phyloP scores from a whole-genome alignment of 2,113 vertebrate genomes.

The Myocastor coypus region DNA sequence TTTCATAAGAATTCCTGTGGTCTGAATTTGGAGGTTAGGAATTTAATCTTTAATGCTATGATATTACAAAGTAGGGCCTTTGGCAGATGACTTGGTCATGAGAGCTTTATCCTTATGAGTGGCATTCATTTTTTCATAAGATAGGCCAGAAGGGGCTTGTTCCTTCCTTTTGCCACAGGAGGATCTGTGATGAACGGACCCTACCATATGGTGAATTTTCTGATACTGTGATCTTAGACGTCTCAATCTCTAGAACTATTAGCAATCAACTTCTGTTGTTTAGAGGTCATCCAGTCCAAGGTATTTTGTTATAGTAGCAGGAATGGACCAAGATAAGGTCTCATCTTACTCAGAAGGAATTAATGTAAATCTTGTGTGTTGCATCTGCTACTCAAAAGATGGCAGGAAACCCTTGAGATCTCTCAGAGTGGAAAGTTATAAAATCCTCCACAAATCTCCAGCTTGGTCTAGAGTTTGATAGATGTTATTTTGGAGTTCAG shows the following conservation, averaged over 20 bases:
- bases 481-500: background rate
- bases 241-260: background rate
- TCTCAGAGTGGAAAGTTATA: background rate
- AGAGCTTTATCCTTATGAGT: background rate
- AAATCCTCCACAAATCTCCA: background rate
- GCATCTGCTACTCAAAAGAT: background rate
- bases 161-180: background rate
- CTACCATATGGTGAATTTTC: background rate
- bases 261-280: background rate
- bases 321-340: background rate
- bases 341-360: background rate
- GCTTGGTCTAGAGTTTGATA: background rate
- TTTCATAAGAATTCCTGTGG: background rate
- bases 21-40: background rate
- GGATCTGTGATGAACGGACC: fast-evolving
- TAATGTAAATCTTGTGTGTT: background rate
- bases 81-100: background rate
- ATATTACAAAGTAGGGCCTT: background rate
- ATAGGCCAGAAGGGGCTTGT: background rate
- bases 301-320: background rate
- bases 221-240: background rate
- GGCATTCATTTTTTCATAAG: background rate
- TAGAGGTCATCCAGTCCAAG: background rate
- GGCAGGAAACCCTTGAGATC: background rate
- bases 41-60: background rate